A percentile compares a stretch with the other conserved stretches of the same genome.
phyloP scores from a whole-genome alignment of 2,797 vertebrate species.

The Enteromius treurensis region DNA sequence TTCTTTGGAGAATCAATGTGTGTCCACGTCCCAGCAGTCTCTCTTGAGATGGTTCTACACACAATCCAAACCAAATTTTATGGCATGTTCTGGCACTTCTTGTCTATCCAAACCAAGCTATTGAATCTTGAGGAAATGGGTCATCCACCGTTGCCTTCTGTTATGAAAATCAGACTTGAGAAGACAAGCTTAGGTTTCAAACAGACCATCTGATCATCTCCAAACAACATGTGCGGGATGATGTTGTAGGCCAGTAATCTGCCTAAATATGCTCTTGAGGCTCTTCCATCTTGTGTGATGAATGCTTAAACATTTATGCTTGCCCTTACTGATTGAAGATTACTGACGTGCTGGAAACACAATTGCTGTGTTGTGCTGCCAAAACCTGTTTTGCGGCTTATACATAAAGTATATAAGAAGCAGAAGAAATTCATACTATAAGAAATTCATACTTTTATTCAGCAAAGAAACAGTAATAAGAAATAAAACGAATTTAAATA shows the following conservation, averaged over 20 bases:
- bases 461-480: too few relatives aligned
- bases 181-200: constrained; percentile 28
- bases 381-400: not conserved
- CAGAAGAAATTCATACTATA: too few relatives aligned
- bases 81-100: constrained; percentile 6
- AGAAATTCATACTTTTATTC: too few relatives aligned
- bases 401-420: too few relatives aligned
- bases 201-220: constrained; percentile 39
- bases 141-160: constrained; percentile 17
- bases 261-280: constrained; percentile 40
- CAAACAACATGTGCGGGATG: constrained; percentile 38
- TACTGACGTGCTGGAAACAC: not conserved
- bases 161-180: constrained; percentile 20
- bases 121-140: constrained; percentile 11
- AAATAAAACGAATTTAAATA: too few relatives aligned
- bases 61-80: constrained; percentile 1
- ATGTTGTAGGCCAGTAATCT: constrained; percentile 31
- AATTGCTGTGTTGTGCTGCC: not conserved
- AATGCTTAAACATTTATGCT: constrained; percentile 38
- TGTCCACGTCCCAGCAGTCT: not conserved
- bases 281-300: constrained; percentile 21
- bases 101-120: not conserved
- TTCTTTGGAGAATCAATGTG: not conserved
- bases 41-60: not conserved
- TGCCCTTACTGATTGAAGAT: not conserved